Evolutionary conservation across 2,113 vertebrate species (phyloP).

Genomic region (Oxygymnocypris stewartii): DNA sequence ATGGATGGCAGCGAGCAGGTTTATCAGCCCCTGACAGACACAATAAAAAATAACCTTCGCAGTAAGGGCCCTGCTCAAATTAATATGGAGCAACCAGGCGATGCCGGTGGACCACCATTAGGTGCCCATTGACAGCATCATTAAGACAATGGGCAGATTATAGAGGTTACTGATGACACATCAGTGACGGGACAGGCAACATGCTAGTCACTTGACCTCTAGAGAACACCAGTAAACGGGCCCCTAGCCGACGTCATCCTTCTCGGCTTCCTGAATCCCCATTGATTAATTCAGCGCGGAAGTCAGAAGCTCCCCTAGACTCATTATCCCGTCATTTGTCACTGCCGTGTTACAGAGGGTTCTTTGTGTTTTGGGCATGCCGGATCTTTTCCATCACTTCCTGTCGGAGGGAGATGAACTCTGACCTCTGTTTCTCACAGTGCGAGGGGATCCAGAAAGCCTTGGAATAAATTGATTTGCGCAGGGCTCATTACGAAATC

Average conservation of each 20-base stretch:
- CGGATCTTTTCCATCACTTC: slow-evolving; percentile 35
- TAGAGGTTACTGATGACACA: slow-evolving; percentile 70
- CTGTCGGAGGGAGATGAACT: slow-evolving; percentile 26
- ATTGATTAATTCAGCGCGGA: slow-evolving; percentile 43
- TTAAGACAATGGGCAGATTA: slow-evolving; percentile 76
- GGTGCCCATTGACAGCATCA: slow-evolving; percentile 73
- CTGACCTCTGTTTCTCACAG: neutral
- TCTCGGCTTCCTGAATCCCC: neutral
- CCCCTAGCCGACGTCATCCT: neutral
- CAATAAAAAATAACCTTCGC: slow-evolving; percentile 80
- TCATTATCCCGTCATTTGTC: slow-evolving; percentile 43
- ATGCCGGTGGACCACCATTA: slow-evolving; percentile 72
- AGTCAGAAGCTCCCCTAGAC: slow-evolving; percentile 41
- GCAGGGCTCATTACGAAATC: slow-evolving; percentile 16
- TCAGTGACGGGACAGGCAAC: slow-evolving; percentile 54
- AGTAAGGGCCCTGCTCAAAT: slow-evolving; percentile 69
- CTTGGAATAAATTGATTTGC: neutral
- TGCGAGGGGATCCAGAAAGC: neutral
- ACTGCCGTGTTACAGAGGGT: slow-evolving; percentile 29
- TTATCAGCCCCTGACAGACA: slow-evolving; percentile 79
- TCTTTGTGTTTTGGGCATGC: slow-evolving; percentile 36
- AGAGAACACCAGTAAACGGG: slow-evolving; percentile 43
- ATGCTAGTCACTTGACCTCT: slow-evolving; percentile 70
- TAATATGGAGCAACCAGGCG: slow-evolving; percentile 76
- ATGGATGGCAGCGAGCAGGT: slow-evolving; percentile 68